phyloP scores from a whole-genome alignment of 2,113 vertebrate species.

The Silurus asotus region DNA sequence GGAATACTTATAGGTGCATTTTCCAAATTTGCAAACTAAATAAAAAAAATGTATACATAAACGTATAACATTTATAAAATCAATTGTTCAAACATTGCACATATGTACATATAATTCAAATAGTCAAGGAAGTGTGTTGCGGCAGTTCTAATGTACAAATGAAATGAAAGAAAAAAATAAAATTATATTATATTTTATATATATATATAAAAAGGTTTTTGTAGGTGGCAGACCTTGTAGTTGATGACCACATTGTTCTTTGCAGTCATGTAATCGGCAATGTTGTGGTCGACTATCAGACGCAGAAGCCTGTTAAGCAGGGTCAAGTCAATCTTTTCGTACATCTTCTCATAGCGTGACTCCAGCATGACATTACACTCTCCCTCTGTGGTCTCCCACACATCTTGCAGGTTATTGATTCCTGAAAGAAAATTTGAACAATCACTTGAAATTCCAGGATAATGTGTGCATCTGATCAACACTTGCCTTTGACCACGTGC shows the following conservation, averaged over 20 bases:
- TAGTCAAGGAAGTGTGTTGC: not conserved
- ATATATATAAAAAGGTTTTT: no score
- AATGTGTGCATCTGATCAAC: not conserved
- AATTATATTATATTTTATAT: no score
- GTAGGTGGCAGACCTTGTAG: conserved; percentile 82
- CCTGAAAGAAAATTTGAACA: conserved; percentile 68
- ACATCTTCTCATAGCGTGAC: conserved; percentile 99
- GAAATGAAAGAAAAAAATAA: not conserved
- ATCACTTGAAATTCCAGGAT: not conserved
- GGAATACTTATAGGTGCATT: not conserved
- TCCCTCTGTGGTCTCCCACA: conserved; percentile 96
- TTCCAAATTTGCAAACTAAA: not conserved
- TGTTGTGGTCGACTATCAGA: conserved; percentile 98
- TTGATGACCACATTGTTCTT: conserved; percentile 99
- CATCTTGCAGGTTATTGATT: conserved; percentile 97
- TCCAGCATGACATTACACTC: conserved; percentile 99
- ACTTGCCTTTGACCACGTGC: not conserved
- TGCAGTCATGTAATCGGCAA: conserved; percentile 99
- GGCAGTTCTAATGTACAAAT: not conserved
- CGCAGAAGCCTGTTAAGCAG: conserved; percentile 95
- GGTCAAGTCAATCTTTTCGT: conserved; percentile 98
- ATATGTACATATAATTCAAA: not conserved
- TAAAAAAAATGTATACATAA: not conserved
- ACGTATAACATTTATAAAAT: no score
- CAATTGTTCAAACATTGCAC: not conserved